A percentile compares a stretch with the other conserved stretches of the same genome.
These are phyloP conservation scores for Mayetiola destructor DNA, from an alignment of 2,888 invertebrate species.

Conservation along the genomic window DNA sequence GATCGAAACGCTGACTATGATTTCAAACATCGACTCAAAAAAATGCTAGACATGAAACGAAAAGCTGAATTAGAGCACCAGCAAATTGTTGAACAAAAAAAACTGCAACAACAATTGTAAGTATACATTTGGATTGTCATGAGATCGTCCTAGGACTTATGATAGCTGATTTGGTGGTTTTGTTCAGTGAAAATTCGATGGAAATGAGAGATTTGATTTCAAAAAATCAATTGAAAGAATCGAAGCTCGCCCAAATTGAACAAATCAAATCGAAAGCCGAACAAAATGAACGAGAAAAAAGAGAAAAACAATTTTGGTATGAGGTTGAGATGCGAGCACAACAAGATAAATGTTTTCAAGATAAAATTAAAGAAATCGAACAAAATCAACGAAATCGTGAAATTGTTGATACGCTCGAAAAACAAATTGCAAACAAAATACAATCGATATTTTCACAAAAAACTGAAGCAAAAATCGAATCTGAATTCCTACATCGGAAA, in stretches of 20 bases:
- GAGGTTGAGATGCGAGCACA: background rate
- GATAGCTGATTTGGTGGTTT: background rate
- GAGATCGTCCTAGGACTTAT: background rate
- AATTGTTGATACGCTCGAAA: background rate
- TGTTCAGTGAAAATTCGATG: background rate
- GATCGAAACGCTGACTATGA: background rate
- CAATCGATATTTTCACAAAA: background rate
- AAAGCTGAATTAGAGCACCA: background rate
- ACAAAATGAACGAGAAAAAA: background rate
- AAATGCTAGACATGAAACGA: background rate
- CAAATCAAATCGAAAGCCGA: background rate
- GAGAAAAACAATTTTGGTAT: background rate
- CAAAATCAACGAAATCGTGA: background rate
- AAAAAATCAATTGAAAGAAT: background rate
- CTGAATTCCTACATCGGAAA: background rate
- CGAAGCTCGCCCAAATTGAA: background rate
- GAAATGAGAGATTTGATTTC: background rate
- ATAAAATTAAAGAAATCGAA: background rate
- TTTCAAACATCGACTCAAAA: background rate
- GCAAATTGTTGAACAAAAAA: background rate
- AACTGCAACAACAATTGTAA: background rate
- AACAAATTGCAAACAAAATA: background rate
- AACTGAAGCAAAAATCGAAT: background rate
- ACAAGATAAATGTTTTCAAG: too few species aligned
- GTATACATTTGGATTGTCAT: background rate